phyloP scores from a whole-genome alignment of 2,113 vertebrate species.

The Albula goreensis region DNA sequence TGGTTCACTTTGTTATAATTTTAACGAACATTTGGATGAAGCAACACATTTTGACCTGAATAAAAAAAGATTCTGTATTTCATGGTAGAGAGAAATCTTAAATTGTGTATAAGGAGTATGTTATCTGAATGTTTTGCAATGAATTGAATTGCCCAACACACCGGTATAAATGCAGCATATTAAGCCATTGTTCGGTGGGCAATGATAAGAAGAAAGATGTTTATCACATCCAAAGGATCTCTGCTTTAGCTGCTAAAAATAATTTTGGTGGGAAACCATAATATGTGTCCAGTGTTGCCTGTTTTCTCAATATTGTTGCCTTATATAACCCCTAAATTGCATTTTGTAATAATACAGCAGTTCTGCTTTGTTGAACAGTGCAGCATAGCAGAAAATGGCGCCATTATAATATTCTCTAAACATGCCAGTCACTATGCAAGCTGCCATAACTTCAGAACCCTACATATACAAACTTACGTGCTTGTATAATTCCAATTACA shows the following conservation, averaged over 20 bases:
- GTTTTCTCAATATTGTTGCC: slow-evolving; percentile 32
- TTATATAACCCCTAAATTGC: slow-evolving; percentile 48
- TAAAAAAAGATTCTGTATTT: neutral
- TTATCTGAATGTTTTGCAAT: neutral
- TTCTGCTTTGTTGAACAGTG: slow-evolving; percentile 67
- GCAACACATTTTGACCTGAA: neutral
- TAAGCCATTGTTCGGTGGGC: neutral
- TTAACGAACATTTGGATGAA: neutral
- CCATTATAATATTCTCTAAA: slow-evolving; percentile 63
- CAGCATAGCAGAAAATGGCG: slow-evolving; percentile 71
- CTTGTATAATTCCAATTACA: slow-evolving; percentile 36
- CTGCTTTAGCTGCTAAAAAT: slow-evolving; percentile 60
- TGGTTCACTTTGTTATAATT: neutral
- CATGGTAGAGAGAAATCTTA: neutral
- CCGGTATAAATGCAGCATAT: neutral
- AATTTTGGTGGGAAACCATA: slow-evolving; percentile 65
- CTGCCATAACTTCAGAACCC: slow-evolving; percentile 15
- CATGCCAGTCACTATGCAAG: slow-evolving; percentile 65
- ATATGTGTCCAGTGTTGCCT: slow-evolving; percentile 45
- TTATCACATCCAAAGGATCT: slow-evolving; percentile 25
- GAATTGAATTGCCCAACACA: neutral
- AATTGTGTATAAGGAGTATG: neutral
- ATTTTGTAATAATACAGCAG: slow-evolving; percentile 65
- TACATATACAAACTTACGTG: slow-evolving; percentile 40
- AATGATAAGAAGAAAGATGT: neutral